These are phyloP conservation scores for Spodoptera litura DNA, from an alignment of 1,140 invertebrate species.

Conservation along the genomic window DNA sequence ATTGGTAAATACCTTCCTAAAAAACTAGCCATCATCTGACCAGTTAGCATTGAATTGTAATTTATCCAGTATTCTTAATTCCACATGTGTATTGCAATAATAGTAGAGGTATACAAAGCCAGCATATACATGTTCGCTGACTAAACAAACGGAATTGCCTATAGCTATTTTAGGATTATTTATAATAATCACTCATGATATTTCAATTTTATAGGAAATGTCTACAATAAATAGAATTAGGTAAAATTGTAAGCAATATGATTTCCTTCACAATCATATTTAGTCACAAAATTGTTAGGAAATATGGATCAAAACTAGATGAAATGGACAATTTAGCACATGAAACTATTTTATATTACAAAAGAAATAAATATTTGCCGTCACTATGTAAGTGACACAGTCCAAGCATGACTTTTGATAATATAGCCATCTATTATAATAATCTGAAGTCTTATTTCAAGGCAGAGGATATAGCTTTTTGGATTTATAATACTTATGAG, in stretches of 20 bases:
- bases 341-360: constrained; percentile 39
- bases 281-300: constrained; percentile 30
- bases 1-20: background rate
- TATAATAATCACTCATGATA: constrained; percentile 27
- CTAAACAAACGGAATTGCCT: constrained; percentile 20
- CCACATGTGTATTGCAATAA: constrained; percentile 5
- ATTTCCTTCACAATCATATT: constrained; percentile 50
- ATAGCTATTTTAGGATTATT: constrained; percentile 5
- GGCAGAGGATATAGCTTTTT: constrained; percentile 4
- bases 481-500: constrained; percentile 13
- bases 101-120: background rate
- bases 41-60: constrained; percentile 16
- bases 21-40: constrained; percentile 1
- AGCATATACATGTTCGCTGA: background rate
- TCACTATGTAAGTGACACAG: too few relatives aligned
- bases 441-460: background rate
- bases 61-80: constrained; percentile 20
- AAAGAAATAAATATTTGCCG: too few relatives aligned
- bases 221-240: constrained; percentile 58
- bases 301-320: constrained; percentile 1
- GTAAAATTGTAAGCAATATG: constrained; percentile 63
- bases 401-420: too few relatives aligned
- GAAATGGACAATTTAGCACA: constrained; percentile 30
- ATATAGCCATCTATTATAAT: background rate
- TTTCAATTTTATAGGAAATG: constrained; percentile 32